phyloP scores from a whole-genome alignment of 2,113 vertebrate genomes.

The Riparia riparia region DNA sequence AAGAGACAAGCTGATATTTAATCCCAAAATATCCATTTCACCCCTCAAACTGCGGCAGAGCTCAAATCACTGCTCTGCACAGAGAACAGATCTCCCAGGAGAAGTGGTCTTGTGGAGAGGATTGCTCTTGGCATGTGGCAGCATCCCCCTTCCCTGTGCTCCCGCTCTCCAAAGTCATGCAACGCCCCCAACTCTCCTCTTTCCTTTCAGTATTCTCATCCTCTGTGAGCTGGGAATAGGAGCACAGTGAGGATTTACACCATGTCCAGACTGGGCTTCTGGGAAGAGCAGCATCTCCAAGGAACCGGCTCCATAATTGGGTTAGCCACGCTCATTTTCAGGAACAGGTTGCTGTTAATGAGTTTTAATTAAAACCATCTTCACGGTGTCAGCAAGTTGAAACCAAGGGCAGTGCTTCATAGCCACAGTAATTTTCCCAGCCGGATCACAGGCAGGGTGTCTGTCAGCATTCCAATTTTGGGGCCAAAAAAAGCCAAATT shows the following conservation, averaged over 20 bases:
- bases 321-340: conserved; percentile 13
- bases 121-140: not conserved
- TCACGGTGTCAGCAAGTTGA: conserved; percentile 44
- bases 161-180: not conserved
- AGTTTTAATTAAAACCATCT: conserved; percentile 68
- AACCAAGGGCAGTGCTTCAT: conserved; percentile 31
- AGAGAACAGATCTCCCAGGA: not conserved
- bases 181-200: not conserved
- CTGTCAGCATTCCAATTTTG: not conserved
- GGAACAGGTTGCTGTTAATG: conserved; percentile 52
- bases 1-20: not conserved
- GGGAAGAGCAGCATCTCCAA: not conserved
- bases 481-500: not conserved
- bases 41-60: accelerated
- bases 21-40: not conserved
- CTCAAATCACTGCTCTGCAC: not conserved
- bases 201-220: not conserved
- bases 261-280: not conserved
- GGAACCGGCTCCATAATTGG: not conserved
- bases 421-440: not conserved
- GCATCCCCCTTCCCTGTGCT: not conserved
- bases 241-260: not conserved
- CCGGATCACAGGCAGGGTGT: accelerated
- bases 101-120: accelerated
- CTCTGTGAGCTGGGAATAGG: not conserved